These are phyloP conservation scores for Amorpha juglandis DNA, from an alignment of 2,888 invertebrate species.

Conservation along the genomic window DNA sequence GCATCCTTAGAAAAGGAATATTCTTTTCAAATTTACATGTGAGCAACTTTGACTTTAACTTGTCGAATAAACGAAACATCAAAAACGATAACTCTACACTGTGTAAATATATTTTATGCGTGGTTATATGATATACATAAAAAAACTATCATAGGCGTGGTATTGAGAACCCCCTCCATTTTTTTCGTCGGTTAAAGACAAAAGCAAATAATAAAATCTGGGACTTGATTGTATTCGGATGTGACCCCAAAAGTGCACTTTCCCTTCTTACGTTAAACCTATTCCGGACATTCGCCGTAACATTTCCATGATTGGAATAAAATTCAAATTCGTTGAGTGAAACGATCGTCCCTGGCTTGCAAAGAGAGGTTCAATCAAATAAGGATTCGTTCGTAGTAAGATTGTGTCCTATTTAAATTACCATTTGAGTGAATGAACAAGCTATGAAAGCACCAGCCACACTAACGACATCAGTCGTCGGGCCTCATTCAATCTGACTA, in stretches of 20 bases:
- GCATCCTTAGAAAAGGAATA: too few species aligned
- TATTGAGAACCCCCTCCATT: too few species aligned
- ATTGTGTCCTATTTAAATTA: constrained; percentile 64
- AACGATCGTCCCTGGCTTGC: constrained; percentile 53
- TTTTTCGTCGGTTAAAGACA: not conserved
- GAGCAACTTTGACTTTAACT: too few species aligned
- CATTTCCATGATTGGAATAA: constrained; percentile 63
- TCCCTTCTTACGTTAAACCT: constrained; percentile 19
- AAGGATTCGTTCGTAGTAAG: constrained; percentile 58
- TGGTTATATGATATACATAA: too few species aligned
- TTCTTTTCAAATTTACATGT: too few species aligned
- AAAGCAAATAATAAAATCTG: not conserved
- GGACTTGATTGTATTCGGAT: not conserved
- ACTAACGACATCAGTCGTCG: constrained; percentile 39
- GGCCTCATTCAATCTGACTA: not conserved
- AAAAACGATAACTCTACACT: too few species aligned
- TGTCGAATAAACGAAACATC: too few species aligned
- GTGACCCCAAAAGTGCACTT: constrained; percentile 17
- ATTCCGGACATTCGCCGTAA: constrained; percentile 25
- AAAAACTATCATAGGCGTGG: too few species aligned
- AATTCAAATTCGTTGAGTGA: constrained; percentile 67
- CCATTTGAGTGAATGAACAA: constrained; percentile 50
- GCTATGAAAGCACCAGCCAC: constrained; percentile 48
- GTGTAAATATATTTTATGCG: too few species aligned
- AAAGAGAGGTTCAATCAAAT: constrained; percentile 71